Evolutionary conservation across 2,888 invertebrate species (phyloP).

Genomic region (Tortrix viridana): DNA sequence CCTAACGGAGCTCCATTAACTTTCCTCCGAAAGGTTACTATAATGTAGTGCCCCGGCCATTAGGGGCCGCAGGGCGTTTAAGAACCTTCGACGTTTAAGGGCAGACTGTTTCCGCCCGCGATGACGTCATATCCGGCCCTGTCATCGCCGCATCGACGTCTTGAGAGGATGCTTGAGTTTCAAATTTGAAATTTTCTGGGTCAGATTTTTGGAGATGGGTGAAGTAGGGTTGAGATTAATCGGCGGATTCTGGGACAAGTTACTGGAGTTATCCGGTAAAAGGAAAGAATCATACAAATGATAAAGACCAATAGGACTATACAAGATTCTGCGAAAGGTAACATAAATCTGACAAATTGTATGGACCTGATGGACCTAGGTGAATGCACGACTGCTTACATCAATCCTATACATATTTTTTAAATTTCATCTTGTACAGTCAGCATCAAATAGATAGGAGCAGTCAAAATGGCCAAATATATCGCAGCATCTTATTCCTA

Average conservation of each 20-base stretch:
- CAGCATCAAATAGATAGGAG: too few relatives aligned
- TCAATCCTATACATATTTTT: too few relatives aligned
- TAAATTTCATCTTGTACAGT: too few relatives aligned
- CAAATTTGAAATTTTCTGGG: conserved; percentile 31
- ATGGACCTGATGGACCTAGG: too few relatives aligned
- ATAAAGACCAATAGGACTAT: too few relatives aligned
- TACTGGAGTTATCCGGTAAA: too few relatives aligned
- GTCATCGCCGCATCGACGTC: conserved; percentile 38
- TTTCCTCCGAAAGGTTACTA: conserved; percentile 62
- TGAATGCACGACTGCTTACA: too few relatives aligned
- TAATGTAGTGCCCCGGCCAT: conserved; percentile 70
- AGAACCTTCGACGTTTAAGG: conserved; percentile 59
- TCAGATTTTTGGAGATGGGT: conserved; percentile 10
- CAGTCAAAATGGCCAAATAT: too few relatives aligned
- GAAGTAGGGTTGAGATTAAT: conserved; percentile 12
- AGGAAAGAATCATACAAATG: too few relatives aligned
- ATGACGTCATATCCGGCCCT: conserved; percentile 58
- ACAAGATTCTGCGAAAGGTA: too few relatives aligned
- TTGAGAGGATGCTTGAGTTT: conserved; percentile 27
- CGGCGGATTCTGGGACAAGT: neutral
- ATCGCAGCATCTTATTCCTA: too few relatives aligned
- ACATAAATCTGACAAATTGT: too few relatives aligned
- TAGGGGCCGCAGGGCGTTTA: conserved; percentile 67
- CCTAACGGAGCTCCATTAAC: conserved; percentile 64
- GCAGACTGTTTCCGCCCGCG: conserved; percentile 60